Conservation (phyloP, 2,113 vertebrate genomes). For the Heterotis niloticus region DNA sequence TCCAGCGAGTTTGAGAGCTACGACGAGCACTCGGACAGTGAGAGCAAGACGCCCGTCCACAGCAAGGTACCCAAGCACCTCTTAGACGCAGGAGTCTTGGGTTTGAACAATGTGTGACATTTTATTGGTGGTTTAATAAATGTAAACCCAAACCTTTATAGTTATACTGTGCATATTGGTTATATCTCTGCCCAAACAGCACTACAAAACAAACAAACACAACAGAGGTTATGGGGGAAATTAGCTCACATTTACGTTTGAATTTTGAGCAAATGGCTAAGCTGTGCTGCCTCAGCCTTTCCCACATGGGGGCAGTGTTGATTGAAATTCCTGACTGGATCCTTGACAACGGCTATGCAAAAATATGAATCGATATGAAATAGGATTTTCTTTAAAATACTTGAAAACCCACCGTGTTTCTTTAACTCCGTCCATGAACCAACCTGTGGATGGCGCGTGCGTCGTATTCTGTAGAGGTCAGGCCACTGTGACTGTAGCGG, state of each 20-base stretch:
- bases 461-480: not conserved
- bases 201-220: not conserved
- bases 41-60: slow-evolving; percentile 47
- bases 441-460: not conserved
- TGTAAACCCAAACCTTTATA: too few species aligned
- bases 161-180: too few species aligned
- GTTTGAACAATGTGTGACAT: not conserved
- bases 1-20: slow-evolving; percentile 86
- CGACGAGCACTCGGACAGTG: slow-evolving; percentile 71
- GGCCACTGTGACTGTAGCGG: not conserved
- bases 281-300: slow-evolving; percentile 2
- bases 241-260: too few species aligned
- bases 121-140: too few species aligned
- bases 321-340: not conserved
- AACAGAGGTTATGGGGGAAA: not conserved
- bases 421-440: not conserved
- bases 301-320: slow-evolving; percentile 44
- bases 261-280: not conserved
- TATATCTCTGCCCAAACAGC: not conserved
- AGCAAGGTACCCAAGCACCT: slow-evolving; percentile 41
- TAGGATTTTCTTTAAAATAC: not conserved
- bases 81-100: too few species aligned
- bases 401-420: not conserved
- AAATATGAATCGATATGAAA: not conserved
- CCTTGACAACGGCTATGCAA: not conserved